Conservation (phyloP, 2,888 invertebrate species). For the Drosophila gaucha region DNA sequence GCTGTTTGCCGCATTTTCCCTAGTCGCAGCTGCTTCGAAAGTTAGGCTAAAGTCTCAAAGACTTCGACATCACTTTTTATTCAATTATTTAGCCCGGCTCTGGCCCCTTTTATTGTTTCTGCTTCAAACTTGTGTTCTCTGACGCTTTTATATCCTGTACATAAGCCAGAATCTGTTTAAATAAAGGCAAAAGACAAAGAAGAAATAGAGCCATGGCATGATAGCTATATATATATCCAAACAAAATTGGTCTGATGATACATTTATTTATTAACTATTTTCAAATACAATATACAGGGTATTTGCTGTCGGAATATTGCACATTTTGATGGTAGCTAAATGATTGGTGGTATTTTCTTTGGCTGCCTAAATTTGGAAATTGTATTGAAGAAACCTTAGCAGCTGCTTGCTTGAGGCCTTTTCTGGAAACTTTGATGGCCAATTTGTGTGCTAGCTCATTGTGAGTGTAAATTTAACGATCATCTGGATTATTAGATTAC, state of each 20-base stretch:
- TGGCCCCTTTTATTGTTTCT: constrained; percentile 23
- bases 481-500: constrained; percentile 46
- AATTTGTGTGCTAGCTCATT: constrained; percentile 49
- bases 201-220: too few species aligned
- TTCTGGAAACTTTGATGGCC: constrained; percentile 55
- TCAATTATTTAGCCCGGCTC: constrained; percentile 44
- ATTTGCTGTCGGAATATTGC: not conserved
- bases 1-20: constrained; percentile 13
- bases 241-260: too few species aligned
- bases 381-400: constrained; percentile 35
- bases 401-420: constrained; percentile 51
- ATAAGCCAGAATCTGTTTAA: too few species aligned
- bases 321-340: constrained; percentile 41
- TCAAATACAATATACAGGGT: constrained; percentile 7
- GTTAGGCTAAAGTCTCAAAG: constrained; percentile 61
- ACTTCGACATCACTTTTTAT: constrained; percentile 62
- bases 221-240: too few species aligned
- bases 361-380: constrained; percentile 27
- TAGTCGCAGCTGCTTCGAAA: constrained; percentile 63
- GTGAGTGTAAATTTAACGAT: constrained; percentile 56
- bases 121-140: constrained; percentile 14
- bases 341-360: constrained; percentile 48
- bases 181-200: too few species aligned
- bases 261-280: too few species aligned
- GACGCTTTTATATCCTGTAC: constrained; percentile 21